phyloP scores from a whole-genome alignment of 37 sponge, comb jelly and placozoan genomes.

The Bolinopsis microptera region DNA sequence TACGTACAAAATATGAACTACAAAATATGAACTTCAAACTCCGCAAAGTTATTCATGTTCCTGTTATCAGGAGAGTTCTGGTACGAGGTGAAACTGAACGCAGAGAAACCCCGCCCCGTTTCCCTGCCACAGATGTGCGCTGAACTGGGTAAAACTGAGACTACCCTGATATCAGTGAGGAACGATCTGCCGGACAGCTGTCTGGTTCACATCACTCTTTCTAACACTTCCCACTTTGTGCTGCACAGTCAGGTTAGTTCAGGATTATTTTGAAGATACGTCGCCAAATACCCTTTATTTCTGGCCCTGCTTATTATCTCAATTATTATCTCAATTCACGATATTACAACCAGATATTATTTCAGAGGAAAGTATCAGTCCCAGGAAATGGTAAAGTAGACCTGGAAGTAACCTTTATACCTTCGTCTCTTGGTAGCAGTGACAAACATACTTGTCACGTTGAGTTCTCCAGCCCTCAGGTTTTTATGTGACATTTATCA shows the following conservation, averaged over 20 bases:
- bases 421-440: not conserved
- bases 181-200: conserved; percentile 16
- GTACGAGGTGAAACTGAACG: conserved; percentile 76
- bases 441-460: conserved; percentile 19
- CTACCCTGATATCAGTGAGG: not conserved
- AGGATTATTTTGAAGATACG: not conserved
- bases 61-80: conserved; percentile 80
- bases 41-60: not conserved
- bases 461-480: conserved; percentile 64
- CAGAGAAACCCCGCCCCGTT: conserved; percentile 74
- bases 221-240: conserved; percentile 51
- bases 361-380: conserved; percentile 30
- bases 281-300: too few relatives aligned
- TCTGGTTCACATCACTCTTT: conserved; percentile 32
- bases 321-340: too few relatives aligned
- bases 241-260: conserved; percentile 16
- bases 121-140: conserved; percentile 68
- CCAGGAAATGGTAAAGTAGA: conserved; percentile 15
- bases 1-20: too few relatives aligned
- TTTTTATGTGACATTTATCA: too few relatives aligned
- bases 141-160: conserved; percentile 78
- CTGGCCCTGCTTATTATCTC: too few relatives aligned
- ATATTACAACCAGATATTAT: too few relatives aligned
- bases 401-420: conserved; percentile 41
- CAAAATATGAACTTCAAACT: too few relatives aligned